Percentiles rank a stretch among this genome's conserved stretches.
These are phyloP conservation scores for Tetrax tetrax DNA, from an alignment of 2,113 vertebrate species.

Conservation along the genomic window DNA sequence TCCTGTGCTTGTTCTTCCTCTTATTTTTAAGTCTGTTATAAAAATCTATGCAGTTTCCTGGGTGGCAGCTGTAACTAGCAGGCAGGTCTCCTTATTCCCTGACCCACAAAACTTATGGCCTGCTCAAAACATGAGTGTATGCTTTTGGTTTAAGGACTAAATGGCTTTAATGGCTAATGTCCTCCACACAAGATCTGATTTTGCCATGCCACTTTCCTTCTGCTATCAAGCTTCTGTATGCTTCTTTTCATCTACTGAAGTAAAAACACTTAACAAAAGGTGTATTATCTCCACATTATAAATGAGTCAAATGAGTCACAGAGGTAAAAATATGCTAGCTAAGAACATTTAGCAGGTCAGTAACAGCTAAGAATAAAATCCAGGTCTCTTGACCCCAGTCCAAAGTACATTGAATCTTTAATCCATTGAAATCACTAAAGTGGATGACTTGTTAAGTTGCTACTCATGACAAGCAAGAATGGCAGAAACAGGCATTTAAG, in stretches of 20 bases:
- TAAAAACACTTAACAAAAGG: neutral
- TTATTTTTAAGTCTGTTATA: neutral
- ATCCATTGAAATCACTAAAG: neutral
- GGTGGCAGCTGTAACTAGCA: neutral
- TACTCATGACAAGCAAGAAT: neutral
- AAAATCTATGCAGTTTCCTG: neutral
- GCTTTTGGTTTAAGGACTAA: neutral
- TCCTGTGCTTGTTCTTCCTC: neutral
- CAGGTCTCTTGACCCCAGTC: neutral
- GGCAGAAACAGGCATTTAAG: neutral
- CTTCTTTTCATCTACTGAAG: neutral
- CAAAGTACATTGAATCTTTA: neutral
- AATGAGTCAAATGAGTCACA: neutral
- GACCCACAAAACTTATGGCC: neutral
- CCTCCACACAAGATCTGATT: neutral
- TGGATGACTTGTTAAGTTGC: neutral
- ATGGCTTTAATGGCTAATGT: neutral
- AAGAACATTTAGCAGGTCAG: neutral
- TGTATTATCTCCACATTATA: neutral
- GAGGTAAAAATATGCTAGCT: neutral
- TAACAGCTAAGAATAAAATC: neutral
- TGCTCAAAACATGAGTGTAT: neutral
- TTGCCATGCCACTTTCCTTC: neutral
- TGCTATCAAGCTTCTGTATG: neutral
- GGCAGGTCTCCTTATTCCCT: neutral